Evolutionary conservation across 2,113 vertebrate genomes (phyloP).

Genomic region (Anarhynchus alexandrinus): DNA sequence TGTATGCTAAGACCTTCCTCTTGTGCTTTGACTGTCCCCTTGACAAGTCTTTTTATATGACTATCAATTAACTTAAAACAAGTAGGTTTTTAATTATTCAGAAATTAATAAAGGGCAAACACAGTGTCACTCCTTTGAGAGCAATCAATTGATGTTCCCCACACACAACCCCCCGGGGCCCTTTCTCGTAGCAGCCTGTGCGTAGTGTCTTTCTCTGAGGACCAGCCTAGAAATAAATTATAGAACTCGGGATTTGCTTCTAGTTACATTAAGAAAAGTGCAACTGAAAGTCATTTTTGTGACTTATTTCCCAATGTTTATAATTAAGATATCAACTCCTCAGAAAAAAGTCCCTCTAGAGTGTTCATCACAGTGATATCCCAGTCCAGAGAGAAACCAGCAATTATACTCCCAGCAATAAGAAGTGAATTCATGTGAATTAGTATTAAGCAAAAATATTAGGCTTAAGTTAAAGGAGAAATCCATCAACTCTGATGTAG

Average conservation of each 20-base stretch:
- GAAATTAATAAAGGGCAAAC: conserved; percentile 1
- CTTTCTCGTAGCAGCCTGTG: neutral
- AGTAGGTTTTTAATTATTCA: neutral
- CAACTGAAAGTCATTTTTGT: neutral
- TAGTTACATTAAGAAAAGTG: neutral
- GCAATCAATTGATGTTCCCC: neutral
- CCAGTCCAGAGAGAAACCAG: neutral
- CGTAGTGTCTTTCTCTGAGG: neutral
- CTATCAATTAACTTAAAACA: neutral
- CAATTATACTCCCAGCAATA: neutral
- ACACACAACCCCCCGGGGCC: accelerated
- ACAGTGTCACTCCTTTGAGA: neutral
- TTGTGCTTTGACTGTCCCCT: neutral
- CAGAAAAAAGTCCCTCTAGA: neutral
- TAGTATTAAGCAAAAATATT: neutral
- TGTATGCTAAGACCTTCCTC: neutral
- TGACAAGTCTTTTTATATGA: neutral
- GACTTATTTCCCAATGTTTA: neutral
- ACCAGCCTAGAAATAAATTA: neutral
- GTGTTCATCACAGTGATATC: neutral
- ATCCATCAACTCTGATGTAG: neutral
- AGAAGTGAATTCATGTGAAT: neutral
- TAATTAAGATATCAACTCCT: neutral
- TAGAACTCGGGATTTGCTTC: neutral
- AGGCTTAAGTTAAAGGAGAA: neutral